Percentiles rank a stretch among this genome's conserved stretches.
phyloP scores from a whole-genome alignment of 2,797 vertebrate genomes.

The Miichthys miiuy region DNA sequence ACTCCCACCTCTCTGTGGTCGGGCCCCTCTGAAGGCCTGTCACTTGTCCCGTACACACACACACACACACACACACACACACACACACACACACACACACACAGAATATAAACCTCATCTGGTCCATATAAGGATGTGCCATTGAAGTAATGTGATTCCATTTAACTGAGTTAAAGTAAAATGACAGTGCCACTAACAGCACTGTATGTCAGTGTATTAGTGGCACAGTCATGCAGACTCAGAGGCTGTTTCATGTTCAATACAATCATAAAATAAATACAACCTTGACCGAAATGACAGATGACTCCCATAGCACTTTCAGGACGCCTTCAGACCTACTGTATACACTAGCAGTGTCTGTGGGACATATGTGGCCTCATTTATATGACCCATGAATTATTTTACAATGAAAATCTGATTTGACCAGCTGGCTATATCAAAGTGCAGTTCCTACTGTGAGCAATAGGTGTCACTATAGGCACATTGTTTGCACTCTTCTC shows the following conservation, averaged over 20 bases:
- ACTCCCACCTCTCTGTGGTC: conserved; percentile 94
- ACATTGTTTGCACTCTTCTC: not conserved
- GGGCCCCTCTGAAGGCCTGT: conserved; percentile 94
- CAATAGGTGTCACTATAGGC: not conserved
- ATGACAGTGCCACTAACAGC: not conserved
- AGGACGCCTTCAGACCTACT: not conserved
- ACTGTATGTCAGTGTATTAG: not conserved
- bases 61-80: conserved; percentile 36
- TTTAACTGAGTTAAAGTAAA: not conserved
- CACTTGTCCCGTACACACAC: conserved; percentile 88
- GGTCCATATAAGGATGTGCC: not conserved
- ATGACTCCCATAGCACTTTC: not conserved
- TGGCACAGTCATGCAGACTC: not conserved
- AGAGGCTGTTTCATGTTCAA: not conserved
- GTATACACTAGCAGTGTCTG: not conserved
- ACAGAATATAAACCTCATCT: conserved; percentile 13
- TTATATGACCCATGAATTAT: not conserved
- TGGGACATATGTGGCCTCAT: not conserved
- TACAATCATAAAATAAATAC: not conserved
- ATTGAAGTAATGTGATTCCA: not conserved
- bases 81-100: conserved; percentile 33
- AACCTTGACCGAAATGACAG: not conserved
- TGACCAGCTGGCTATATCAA: not conserved
- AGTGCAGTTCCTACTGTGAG: not conserved
- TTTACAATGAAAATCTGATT: not conserved